These are phyloP conservation scores for Wasmannia auropunctata DNA, from an alignment of 1,140 invertebrate genomes.

Conservation along the genomic window DNA sequence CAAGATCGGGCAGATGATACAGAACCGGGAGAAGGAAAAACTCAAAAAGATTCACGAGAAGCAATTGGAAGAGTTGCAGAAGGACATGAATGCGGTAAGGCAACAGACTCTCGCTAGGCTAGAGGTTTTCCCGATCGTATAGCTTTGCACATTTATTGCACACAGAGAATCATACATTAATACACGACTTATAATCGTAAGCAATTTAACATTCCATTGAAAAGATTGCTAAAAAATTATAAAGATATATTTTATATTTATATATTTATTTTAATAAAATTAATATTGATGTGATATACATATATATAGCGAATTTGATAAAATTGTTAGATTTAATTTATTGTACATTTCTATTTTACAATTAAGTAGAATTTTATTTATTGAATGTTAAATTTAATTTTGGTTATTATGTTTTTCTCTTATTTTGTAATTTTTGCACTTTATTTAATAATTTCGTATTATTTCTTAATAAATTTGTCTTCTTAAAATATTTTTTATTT, in stretches of 20 bases:
- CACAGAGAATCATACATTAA: not conserved
- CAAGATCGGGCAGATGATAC: conserved; percentile 94
- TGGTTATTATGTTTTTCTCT: not conserved
- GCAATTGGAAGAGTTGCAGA: conserved; percentile 95
- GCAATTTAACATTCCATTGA: not conserved
- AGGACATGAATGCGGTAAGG: conserved; percentile 96
- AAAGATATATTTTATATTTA: conserved; percentile 3
- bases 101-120: conserved; percentile 29
- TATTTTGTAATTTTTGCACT: conserved; percentile 3
- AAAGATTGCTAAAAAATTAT: not conserved
- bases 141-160: not conserved
- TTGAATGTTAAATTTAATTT: not conserved
- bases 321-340: not conserved
- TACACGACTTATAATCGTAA: not conserved
- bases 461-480: conserved; percentile 19
- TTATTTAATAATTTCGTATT: conserved; percentile 5
- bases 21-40: conserved; percentile 97
- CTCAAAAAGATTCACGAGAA: conserved; percentile 96
- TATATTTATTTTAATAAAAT: conserved; percentile 19
- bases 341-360: not conserved
- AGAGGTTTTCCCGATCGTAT: conserved; percentile 12
- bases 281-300: not conserved
- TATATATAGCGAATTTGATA: not conserved
- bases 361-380: conserved; percentile 29
- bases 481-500: conserved; percentile 30